These are phyloP conservation scores for Blastobasis lacticolella DNA, from an alignment of 2,888 invertebrate species.

Conservation along the genomic window DNA sequence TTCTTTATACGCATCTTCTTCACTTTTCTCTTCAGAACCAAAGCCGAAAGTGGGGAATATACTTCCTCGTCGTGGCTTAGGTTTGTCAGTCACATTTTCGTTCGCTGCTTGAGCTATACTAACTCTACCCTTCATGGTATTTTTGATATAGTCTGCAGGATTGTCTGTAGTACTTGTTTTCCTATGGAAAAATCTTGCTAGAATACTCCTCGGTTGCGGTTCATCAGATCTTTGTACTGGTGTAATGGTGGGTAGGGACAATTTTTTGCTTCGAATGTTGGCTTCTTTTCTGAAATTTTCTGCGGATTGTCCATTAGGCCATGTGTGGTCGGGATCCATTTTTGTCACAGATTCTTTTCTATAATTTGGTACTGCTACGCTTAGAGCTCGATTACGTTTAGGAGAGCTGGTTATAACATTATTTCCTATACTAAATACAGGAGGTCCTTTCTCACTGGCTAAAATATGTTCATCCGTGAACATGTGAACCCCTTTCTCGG, in stretches of 20 bases:
- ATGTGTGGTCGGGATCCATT: slow-evolving; percentile 74
- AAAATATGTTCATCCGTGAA: slow-evolving; percentile 84
- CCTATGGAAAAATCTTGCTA: slow-evolving; percentile 45
- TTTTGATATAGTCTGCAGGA: slow-evolving; percentile 49
- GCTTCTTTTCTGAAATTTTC: slow-evolving; percentile 73
- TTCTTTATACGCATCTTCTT: slow-evolving; percentile 40
- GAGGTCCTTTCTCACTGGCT: slow-evolving; percentile 75
- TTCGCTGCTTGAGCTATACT: slow-evolving; percentile 36
- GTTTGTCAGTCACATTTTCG: slow-evolving; percentile 34
- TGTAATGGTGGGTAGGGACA: slow-evolving; percentile 47
- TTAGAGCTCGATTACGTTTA: slow-evolving; percentile 75
- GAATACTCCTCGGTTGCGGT: slow-evolving; percentile 37
- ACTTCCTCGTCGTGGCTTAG: slow-evolving; percentile 46
- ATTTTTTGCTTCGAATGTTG: slow-evolving; percentile 54
- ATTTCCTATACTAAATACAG: slow-evolving; percentile 73
- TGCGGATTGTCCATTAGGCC: slow-evolving; percentile 79
- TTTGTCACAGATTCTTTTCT: slow-evolving; percentile 54
- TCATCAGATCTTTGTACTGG: slow-evolving; percentile 19
- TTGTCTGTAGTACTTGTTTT: slow-evolving; percentile 48
- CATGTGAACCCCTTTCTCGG: slow-evolving; percentile 76
- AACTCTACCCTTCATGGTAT: slow-evolving; percentile 46
- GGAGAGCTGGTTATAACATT: slow-evolving; percentile 49
- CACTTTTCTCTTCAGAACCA: slow-evolving; percentile 25
- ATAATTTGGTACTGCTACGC: slow-evolving; percentile 72
- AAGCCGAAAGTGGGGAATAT: slow-evolving; percentile 50